Base-by-base conservation (phyloP, 2,888 invertebrate genomes). In the Polyommatus iphigenia region DNA sequence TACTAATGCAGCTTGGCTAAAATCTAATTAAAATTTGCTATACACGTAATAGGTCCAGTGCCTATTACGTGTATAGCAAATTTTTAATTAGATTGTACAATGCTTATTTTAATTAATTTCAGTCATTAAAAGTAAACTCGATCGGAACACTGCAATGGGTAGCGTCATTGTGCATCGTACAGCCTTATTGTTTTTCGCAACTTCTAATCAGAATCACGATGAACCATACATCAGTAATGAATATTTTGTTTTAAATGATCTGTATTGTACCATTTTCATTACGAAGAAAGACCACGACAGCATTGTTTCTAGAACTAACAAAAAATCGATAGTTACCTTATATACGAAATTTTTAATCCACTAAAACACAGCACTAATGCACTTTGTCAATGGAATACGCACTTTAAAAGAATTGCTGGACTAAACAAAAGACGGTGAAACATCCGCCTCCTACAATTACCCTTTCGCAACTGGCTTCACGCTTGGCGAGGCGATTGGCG, bases 401-500 rank as follows among this genome's bases (percentile, higher is more conserved):
- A 75, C 75, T 54, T 50, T 3, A 29, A 29, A 54, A 75, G 54
- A 54, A 54, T 50, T 75, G 54, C 46, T 50, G 50, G 75, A 54
- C 18, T 54, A 50, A 50, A 20, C 46, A 46, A 73, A 24, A 50
- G 50, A 20, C 75, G 50, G 29, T 18, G 75, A 75, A 41, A 54
- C 50, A 50, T 50, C 50, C 73, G 46, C 75, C 75, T 24, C 24
- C 24, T 50, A 54, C 54, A 54, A 75, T 2, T 54, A 54, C 75
- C 29, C 75, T 75, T 75, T 75, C 50, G 75, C 75, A 75, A 75
- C 75, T 75, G 75, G 50, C 75, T 75, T 75, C 75, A 75, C 50
- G 73, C 46, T 73, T 73, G 20, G 72, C 73, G 46, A 50, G 15
- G 75, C 75, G 75, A 75, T 54, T 75, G 75, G 75, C 75, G 54